These are phyloP conservation scores for Sesia apiformis DNA, from an alignment of 2,888 invertebrate species.

Conservation along the genomic window DNA sequence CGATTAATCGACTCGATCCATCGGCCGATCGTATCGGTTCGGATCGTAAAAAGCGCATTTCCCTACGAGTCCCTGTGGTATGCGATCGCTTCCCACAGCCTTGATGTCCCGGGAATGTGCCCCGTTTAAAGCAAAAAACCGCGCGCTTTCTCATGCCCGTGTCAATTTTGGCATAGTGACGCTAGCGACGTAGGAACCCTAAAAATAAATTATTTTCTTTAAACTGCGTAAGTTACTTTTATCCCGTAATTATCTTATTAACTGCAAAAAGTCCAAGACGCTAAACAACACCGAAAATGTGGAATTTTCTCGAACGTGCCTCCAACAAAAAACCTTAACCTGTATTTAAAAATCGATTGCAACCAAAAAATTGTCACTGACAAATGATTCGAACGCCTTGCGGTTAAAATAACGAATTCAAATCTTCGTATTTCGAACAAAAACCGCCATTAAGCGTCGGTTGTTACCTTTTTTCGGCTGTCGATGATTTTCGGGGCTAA, in stretches of 20 bases:
- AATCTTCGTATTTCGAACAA: conserved; percentile 71
- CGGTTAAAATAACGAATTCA: conserved; percentile 73
- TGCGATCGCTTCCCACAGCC: conserved; percentile 70
- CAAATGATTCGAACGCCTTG: conserved; percentile 73
- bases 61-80: conserved; percentile 43
- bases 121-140: conserved; percentile 56
- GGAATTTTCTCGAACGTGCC: conserved; percentile 23
- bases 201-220: conserved; percentile 1
- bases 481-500: conserved; percentile 70
- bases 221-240: conserved; percentile 7
- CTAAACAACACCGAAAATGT: conserved; percentile 20
- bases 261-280: conserved; percentile 22
- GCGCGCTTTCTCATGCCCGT: conserved; percentile 64
- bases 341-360: conserved; percentile 75
- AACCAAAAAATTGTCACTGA: conserved; percentile 74
- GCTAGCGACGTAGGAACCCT: conserved; percentile 9
- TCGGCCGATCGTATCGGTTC: conserved; percentile 54
- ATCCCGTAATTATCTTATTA: conserved; percentile 33
- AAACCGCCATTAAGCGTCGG: conserved; percentile 68
- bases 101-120: conserved; percentile 51
- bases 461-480: conserved; percentile 65
- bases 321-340: conserved; percentile 46
- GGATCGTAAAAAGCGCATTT: conserved; percentile 55
- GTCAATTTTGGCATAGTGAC: conserved; percentile 39
- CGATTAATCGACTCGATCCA: conserved; percentile 59